phyloP scores from a whole-genome alignment of 2,113 vertebrate species.

The Gnathonemus longibarbis region DNA sequence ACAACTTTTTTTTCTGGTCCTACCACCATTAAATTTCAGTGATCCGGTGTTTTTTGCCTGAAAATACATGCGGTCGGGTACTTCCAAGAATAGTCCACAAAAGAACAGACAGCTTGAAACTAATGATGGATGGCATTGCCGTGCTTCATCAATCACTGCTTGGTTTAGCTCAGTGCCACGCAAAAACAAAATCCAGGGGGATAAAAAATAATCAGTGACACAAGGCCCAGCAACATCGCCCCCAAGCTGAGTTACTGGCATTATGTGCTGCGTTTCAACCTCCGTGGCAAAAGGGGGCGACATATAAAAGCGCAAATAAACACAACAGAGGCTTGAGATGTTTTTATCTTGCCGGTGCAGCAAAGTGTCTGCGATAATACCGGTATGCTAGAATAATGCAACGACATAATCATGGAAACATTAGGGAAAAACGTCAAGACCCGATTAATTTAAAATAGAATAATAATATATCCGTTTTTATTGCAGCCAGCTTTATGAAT shows the following conservation, averaged over 20 bases:
- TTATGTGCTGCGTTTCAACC: not conserved
- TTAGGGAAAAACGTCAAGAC: not conserved
- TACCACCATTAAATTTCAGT: not conserved
- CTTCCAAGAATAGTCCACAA: not conserved
- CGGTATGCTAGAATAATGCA: not conserved
- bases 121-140: not conserved
- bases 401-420: constrained; percentile 14
- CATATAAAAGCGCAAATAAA: not conserved
- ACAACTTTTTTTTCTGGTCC: not conserved
- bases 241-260: not conserved
- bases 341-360: not conserved
- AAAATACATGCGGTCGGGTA: not conserved
- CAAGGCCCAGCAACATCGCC: not conserved
- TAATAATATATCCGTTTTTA: not conserved
- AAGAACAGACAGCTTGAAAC: not conserved
- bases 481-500: not conserved
- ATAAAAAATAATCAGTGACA: not conserved
- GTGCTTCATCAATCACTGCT: not conserved
- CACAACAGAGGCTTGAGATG: not conserved
- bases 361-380: not conserved
- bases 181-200: not conserved
- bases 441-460: not conserved
- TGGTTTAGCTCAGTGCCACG: not conserved
- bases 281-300: not conserved
- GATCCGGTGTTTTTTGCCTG: not conserved